Evolutionary conservation across 2,797 vertebrate species (phyloP).

Genomic region (Choloepus didactylus): DNA sequence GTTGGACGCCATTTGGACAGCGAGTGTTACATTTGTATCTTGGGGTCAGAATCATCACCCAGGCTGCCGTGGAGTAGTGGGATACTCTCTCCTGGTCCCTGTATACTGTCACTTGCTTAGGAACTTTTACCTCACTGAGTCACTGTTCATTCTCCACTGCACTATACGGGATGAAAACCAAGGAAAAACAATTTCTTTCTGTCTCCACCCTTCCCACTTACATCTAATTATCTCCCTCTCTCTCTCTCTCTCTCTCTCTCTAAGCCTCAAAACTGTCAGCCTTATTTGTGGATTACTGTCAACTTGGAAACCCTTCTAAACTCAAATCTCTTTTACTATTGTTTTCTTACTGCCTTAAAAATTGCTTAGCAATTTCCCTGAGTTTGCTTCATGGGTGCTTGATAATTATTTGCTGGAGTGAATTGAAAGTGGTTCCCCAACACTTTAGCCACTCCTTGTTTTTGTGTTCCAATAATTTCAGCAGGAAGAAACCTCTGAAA

Average conservation of each 20-base stretch:
- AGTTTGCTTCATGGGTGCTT: neutral
- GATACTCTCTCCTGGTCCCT: neutral
- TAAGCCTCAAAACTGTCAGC: slow-evolving; percentile 2
- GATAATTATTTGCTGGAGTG: slow-evolving; percentile 65
- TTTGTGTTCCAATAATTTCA: slow-evolving; percentile 71
- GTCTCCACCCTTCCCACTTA: neutral
- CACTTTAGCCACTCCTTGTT: slow-evolving; percentile 48
- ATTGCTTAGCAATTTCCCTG: slow-evolving; percentile 50
- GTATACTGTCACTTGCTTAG: neutral
- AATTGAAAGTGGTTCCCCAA: slow-evolving; percentile 58
- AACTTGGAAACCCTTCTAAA: slow-evolving; percentile 42
- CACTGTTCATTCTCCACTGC: neutral
- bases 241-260: neutral
- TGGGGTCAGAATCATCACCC: neutral
- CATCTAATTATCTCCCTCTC: slow-evolving; percentile 52
- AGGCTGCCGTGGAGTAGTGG: neutral
- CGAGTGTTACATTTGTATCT: neutral
- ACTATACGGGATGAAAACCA: slow-evolving; percentile 26
- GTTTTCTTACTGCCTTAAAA: slow-evolving; percentile 64
- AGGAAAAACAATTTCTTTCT: slow-evolving; percentile 36
- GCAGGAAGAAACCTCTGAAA: slow-evolving; percentile 74
- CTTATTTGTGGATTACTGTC: neutral
- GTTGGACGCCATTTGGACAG: neutral
- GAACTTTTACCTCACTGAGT: slow-evolving; percentile 7
- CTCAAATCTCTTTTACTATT: slow-evolving; percentile 61